phyloP scores from a whole-genome alignment of 2,113 vertebrate species.

The Periophthalmus modestus region DNA sequence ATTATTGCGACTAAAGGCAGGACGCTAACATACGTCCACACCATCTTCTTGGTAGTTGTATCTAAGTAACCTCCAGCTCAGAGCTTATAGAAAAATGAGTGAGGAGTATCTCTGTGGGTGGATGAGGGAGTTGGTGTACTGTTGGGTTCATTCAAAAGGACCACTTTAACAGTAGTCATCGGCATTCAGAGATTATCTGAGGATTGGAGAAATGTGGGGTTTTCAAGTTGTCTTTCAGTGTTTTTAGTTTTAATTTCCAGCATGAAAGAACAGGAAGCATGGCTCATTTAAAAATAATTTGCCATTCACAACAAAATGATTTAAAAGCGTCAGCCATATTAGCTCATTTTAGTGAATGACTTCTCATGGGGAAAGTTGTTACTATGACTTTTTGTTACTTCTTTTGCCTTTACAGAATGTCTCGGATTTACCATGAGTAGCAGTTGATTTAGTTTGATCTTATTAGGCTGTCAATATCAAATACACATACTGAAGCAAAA shows the following conservation, averaged over 20 bases:
- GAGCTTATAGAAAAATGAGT: conserved; percentile 31
- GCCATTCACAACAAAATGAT: not conserved
- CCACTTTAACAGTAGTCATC: conserved; percentile 20
- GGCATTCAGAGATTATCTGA: not conserved
- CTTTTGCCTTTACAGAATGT: too few species aligned
- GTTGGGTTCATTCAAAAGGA: conserved; percentile 25
- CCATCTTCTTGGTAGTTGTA: conserved; percentile 37
- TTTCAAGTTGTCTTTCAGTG: not conserved
- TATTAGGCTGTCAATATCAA: too few species aligned
- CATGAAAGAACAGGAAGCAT: not conserved
- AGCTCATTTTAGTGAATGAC: not conserved
- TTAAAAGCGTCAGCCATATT: not conserved
- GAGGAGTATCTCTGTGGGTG: conserved; percentile 22
- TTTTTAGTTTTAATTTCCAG: too few species aligned
- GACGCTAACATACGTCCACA: conserved; percentile 21
- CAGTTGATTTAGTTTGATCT: too few species aligned
- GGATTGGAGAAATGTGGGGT: not conserved
- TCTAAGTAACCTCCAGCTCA: conserved; percentile 57
- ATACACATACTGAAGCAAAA: too few species aligned
- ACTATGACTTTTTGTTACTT: too few species aligned
- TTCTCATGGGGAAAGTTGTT: too few species aligned
- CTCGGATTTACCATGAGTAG: too few species aligned
- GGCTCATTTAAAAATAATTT: not conserved
- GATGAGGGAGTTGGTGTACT: conserved; percentile 12
- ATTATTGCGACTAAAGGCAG: not conserved